Percentiles rank a stretch among this genome's conserved stretches.
Evolutionary conservation across 2,888 invertebrate species (phyloP).

Genomic region (Lasius fuliginosus): DNA sequence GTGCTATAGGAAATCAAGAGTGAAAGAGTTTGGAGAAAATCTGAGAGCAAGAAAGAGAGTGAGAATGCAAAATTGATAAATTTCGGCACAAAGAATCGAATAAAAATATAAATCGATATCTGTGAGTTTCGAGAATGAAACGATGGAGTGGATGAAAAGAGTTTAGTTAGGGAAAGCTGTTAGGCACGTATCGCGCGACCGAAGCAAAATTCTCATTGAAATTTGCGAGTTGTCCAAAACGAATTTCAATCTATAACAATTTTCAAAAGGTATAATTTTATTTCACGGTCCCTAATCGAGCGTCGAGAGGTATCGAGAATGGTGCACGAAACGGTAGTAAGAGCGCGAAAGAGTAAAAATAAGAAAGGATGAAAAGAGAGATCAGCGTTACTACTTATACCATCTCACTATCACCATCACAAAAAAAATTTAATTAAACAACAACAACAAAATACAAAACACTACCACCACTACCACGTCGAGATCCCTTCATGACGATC

Average conservation of each 20-base stretch:
- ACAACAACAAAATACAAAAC: constrained; percentile 76
- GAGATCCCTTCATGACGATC: constrained; percentile 82
- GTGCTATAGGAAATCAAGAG: constrained; percentile 24
- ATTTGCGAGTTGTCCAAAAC: constrained; percentile 18
- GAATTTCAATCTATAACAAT: constrained; percentile 1
- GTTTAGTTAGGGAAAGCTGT: constrained; percentile 56
- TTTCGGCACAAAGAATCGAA: not conserved
- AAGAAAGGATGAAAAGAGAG: constrained; percentile 59
- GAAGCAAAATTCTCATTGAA: constrained; percentile 39
- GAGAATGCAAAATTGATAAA: constrained; percentile 26
- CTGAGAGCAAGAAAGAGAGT: constrained; percentile 37
- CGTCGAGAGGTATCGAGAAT: constrained; percentile 58
- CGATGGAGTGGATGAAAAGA: constrained; percentile 26
- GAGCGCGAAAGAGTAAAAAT: constrained; percentile 66
- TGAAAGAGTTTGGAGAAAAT: not conserved
- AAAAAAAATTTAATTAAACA: constrained; percentile 68
- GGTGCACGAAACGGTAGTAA: constrained; percentile 69
- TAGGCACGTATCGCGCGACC: constrained; percentile 36
- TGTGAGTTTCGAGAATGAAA: constrained; percentile 19
- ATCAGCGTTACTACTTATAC: constrained; percentile 59
- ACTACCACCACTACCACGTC: constrained; percentile 77
- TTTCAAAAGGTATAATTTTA: constrained; percentile 27
- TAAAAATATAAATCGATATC: not conserved
- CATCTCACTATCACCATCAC: constrained; percentile 70
- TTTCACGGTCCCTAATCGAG: constrained; percentile 41